Conservation (phyloP, 2,888 invertebrate species). For the Hypsopygia costalis region DNA sequence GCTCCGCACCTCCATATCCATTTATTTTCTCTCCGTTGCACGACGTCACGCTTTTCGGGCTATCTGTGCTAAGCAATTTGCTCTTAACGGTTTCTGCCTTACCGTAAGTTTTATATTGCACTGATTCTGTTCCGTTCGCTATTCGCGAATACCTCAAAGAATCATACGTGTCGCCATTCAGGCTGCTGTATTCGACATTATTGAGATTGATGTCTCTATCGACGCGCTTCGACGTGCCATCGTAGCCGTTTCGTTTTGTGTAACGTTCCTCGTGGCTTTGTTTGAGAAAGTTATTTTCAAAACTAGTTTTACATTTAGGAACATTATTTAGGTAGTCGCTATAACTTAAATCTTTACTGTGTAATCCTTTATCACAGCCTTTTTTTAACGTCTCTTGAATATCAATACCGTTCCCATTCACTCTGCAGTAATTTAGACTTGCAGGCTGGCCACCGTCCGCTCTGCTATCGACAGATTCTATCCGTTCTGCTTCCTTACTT, state of each 20-base stretch:
- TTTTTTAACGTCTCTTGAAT: conserved; percentile 74
- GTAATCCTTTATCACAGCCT: conserved; percentile 78
- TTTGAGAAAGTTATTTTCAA: conserved; percentile 74
- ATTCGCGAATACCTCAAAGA: conserved; percentile 76
- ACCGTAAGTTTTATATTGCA: conserved; percentile 74
- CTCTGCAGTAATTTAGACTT: conserved; percentile 58
- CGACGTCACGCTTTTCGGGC: conserved; percentile 73
- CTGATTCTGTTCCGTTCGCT: conserved; percentile 75
- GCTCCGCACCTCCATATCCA: conserved; percentile 55
- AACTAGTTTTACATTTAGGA: conserved; percentile 78
- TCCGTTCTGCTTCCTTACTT: conserved; percentile 60
- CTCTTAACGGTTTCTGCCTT: conserved; percentile 74
- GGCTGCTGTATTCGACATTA: conserved; percentile 66
- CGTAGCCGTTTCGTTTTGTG: conserved; percentile 69
- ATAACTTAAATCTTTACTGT: conserved; percentile 70
- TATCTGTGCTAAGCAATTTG: conserved; percentile 73
- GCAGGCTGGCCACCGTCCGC: conserved; percentile 53
- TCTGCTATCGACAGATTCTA: conserved; percentile 51
- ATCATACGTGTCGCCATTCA: conserved; percentile 71
- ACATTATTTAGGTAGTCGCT: conserved; percentile 74
- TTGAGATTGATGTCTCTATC: conserved; percentile 70
- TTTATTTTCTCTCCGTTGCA: conserved; percentile 71
- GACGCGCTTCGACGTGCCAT: conserved; percentile 56
- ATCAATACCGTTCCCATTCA: conserved; percentile 65
- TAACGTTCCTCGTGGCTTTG: conserved; percentile 70